Percentiles rank a stretch among this genome's conserved stretches.
phyloP scores from a whole-genome alignment of 2,113 vertebrate species.

The Zootoca vivipara region DNA sequence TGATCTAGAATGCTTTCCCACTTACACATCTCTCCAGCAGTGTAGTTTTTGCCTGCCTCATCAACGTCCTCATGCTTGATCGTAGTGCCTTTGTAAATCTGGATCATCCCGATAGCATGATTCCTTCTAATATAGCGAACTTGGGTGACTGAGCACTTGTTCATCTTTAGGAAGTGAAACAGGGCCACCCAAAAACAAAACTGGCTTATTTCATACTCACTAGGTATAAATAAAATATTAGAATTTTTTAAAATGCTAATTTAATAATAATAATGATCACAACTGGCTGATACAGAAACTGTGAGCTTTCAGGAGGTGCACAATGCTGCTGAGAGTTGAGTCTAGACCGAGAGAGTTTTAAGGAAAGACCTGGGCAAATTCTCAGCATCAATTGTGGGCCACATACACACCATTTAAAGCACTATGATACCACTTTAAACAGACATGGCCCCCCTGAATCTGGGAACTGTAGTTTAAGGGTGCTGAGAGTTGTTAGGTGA shows the following conservation, averaged over 20 bases:
- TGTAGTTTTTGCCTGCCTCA: not conserved
- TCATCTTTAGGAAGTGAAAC: not conserved
- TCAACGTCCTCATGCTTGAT: not conserved
- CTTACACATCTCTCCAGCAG: not conserved
- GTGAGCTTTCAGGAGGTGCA: not conserved
- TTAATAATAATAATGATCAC: not conserved
- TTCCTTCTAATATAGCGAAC: no score
- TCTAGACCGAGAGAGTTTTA: not conserved
- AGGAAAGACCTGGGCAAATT: not conserved
- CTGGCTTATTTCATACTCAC: not conserved
- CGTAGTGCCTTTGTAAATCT: not conserved
- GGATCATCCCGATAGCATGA: no score
- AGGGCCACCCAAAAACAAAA: not conserved
- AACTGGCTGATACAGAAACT: not conserved
- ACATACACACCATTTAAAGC: not conserved
- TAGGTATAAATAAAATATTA: not conserved
- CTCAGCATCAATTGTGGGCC: not conserved
- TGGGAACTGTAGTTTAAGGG: no score
- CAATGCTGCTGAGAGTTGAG: not conserved
- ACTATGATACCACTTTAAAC: no score
- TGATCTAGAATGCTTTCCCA: not conserved
- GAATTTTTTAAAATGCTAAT: not conserved
- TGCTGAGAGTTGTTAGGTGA: not conserved
- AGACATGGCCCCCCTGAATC: no score
- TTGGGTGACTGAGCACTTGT: no score